phyloP scores from a whole-genome alignment of 2,797 vertebrate genomes.

The Scyliorhinus canicula region DNA sequence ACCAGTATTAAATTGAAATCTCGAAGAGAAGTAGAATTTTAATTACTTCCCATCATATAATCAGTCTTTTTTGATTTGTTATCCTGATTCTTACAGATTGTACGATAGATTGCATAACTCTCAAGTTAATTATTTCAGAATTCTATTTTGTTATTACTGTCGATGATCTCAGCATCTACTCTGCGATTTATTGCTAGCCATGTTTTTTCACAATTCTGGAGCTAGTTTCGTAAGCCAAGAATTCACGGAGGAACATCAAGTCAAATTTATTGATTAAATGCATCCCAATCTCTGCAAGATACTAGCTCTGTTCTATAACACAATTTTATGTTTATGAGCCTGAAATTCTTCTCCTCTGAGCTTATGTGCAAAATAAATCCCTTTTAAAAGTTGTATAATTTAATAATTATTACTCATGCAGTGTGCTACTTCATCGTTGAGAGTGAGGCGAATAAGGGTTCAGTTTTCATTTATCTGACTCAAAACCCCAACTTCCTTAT shows the following conservation, averaged over 20 bases:
- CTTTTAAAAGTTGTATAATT: not conserved
- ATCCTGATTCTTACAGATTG: not conserved
- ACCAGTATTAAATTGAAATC: not conserved
- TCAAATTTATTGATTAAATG: not conserved
- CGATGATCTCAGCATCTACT: not conserved
- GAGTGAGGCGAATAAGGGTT: not conserved
- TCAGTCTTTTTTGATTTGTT: not conserved
- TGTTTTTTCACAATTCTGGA: not conserved
- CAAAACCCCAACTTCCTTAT: not conserved
- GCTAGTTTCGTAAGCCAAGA: not conserved
- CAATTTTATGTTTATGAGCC: slow-evolving; percentile 13
- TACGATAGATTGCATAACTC: not conserved
- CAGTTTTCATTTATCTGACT: not conserved
- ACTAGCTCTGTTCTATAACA: not conserved
- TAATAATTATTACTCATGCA: not conserved
- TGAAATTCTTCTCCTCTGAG: not conserved
- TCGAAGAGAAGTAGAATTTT: not conserved
- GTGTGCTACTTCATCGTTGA: too few relatives aligned
- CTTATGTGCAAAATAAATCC: not conserved
- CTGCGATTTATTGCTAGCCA: not conserved
- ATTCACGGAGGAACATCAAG: not conserved
- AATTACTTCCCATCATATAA: not conserved
- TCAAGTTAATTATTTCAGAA: not conserved
- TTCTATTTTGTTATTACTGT: not conserved
- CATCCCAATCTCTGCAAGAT: not conserved